Base-by-base conservation (phyloP, 2,888 invertebrate genomes). In the Drosophila acutilabella region DNA sequence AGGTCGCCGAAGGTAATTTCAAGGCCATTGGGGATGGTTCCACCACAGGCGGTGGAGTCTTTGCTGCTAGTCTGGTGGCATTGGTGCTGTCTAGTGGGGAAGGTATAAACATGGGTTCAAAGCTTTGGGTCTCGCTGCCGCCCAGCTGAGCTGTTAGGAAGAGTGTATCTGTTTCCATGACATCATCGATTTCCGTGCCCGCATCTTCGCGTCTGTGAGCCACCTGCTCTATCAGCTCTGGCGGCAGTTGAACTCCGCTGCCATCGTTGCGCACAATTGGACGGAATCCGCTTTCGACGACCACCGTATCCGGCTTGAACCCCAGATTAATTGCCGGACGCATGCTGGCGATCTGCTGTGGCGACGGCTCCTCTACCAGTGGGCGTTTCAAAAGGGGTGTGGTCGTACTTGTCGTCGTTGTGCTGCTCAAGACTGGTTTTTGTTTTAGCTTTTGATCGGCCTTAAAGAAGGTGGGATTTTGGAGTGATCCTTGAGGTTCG, bases 281-380 rank as follows among this genome's bases (percentile, higher is more conserved):
- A 74, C 95, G 96, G 86, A 97, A 97, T 0, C 97, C 97, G 64
- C 96, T 95, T 92, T 97, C 97, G 13, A 97, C 95, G 0, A 97
- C 95, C 5, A 97, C 95, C 0, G 96, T 95, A 77, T 95, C 95
- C 0, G 97, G 96, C 90, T 96, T 95, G 80, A 97, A 97, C 0
- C 96, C 96, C 1, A 95, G 95, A 79, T 96, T 96, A 0, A 95
- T 92, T 0, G 96, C 96, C 1, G 95, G 94, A 54, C 91, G 92
- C 82, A 94, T 90, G 0, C 93, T 92, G 16, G 88, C 82, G n/a
- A 90, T 71, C 51, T 90, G 84, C 7, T 87, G 70, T 0, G 76
- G 72, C 0, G 85, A 81, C 0, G 91, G 89, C 40, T 89, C 88
- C 3, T 90, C 87, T 10, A 78, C 68, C 0, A 89, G 62, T 0